A percentile compares a stretch with the other conserved stretches of the same genome.
These are phyloP conservation scores for Chelonus formosanus DNA, from an alignment of 2,888 invertebrate species.

Conservation along the genomic window DNA sequence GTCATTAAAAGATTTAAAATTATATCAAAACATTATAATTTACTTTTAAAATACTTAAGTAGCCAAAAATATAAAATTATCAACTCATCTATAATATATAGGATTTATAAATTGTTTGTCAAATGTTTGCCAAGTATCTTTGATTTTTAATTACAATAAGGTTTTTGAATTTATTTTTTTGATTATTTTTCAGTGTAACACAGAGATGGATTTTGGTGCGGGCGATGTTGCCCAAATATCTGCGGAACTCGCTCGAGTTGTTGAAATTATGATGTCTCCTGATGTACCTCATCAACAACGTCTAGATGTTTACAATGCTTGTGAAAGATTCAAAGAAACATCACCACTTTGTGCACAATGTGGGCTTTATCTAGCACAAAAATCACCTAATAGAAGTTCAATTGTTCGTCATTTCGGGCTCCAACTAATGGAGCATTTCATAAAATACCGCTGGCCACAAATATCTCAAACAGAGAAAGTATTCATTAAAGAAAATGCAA, in stretches of 20 bases:
- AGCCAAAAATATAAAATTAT: no score
- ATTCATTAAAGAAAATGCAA: constrained; percentile 91
- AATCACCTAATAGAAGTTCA: constrained; percentile 74
- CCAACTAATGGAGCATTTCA: constrained; percentile 91
- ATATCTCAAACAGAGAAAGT: constrained; percentile 88
- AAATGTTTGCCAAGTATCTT: no score
- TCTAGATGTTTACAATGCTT: constrained; percentile 84
- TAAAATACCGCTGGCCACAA: constrained; percentile 92
- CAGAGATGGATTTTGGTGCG: constrained; percentile 66
- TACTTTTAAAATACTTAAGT: no score
- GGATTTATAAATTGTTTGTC: no score
- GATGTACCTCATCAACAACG: constrained; percentile 78
- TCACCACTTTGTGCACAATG: constrained; percentile 90
- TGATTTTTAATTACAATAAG: no score
- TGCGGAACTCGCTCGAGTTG: constrained; percentile 81
- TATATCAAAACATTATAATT: no score
- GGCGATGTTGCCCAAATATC: constrained; percentile 76
- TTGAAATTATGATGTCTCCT: constrained; percentile 85
- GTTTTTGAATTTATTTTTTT: no score
- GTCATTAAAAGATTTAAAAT: neutral
- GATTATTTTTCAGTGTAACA: constrained; percentile 37
- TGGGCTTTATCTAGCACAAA: constrained; percentile 81
- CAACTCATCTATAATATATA: no score
- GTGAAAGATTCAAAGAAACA: constrained; percentile 84
- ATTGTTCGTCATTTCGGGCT: constrained; percentile 90